These are phyloP conservation scores for Microtus oregoni DNA, from an alignment of 2,113 vertebrate genomes.

Conservation along the genomic window DNA sequence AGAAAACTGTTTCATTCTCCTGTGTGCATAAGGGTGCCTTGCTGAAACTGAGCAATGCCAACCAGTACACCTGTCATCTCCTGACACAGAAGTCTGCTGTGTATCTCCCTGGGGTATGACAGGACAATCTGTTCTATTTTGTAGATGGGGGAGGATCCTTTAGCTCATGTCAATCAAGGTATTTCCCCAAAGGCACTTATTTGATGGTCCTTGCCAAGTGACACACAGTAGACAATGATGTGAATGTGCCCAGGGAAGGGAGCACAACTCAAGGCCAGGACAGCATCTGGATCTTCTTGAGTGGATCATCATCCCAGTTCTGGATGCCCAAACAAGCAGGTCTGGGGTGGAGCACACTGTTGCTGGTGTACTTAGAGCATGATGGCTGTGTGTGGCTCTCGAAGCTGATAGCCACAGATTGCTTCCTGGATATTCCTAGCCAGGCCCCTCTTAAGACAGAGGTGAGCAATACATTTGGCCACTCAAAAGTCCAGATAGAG, in stretches of 20 bases:
- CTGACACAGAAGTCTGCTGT: not conserved
- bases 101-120: not conserved
- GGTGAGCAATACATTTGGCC: not conserved
- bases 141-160: not conserved
- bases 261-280: slow-evolving; percentile 21
- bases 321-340: not conserved
- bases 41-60: not conserved
- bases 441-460: not conserved
- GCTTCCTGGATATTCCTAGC: not conserved
- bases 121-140: slow-evolving; percentile 19
- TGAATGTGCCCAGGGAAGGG: not conserved
- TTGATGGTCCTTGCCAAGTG: not conserved
- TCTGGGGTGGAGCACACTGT: not conserved
- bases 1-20: not conserved
- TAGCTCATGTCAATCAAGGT: not conserved
- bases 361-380: not conserved
- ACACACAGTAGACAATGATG: not conserved
- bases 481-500: not conserved
- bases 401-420: not conserved
- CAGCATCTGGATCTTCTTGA: slow-evolving; percentile 29
- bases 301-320: not conserved
- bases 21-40: not conserved
- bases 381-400: not conserved
- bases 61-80: not conserved
- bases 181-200: slow-evolving; percentile 1